These are phyloP conservation scores for Prunella strophiata DNA, from an alignment of 2,797 vertebrate species.

Conservation along the genomic window DNA sequence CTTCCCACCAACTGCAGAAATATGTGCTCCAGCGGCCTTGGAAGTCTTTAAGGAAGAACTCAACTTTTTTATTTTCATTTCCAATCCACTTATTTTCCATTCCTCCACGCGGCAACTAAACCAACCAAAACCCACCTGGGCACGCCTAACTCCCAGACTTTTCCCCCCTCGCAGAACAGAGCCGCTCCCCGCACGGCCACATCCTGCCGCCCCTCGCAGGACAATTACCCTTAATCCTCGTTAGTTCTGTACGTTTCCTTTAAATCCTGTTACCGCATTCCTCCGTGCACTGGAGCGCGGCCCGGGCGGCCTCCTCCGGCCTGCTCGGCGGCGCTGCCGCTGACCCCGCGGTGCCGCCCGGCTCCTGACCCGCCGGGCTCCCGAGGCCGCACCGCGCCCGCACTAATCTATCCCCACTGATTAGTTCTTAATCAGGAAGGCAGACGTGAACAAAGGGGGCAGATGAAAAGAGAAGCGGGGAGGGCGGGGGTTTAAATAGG, in stretches of 20 bases:
- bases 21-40: background rate
- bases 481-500: background rate
- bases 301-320: constrained; percentile 79
- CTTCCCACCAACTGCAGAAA: constrained; percentile 2
- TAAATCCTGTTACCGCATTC: constrained; percentile 76
- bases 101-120: background rate
- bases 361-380: constrained; percentile 46
- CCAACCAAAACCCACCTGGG: background rate
- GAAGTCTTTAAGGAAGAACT: background rate
- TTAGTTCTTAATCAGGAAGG: constrained; percentile 43
- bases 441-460: background rate
- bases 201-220: constrained; percentile 17
- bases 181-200: constrained; percentile 13
- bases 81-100: background rate
- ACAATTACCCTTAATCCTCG: constrained; percentile 73
- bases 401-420: constrained; percentile 23
- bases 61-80: background rate
- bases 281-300: constrained; percentile 65
- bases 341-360: constrained; percentile 81
- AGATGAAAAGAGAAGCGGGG: background rate
- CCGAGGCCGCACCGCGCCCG: background rate
- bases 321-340: constrained; percentile 23
- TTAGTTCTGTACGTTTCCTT: constrained; percentile 72
- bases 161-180: background rate
- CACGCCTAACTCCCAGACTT: background rate